phyloP scores from a whole-genome alignment of 2,113 vertebrate genomes.

The Neodon shergylaensis region DNA sequence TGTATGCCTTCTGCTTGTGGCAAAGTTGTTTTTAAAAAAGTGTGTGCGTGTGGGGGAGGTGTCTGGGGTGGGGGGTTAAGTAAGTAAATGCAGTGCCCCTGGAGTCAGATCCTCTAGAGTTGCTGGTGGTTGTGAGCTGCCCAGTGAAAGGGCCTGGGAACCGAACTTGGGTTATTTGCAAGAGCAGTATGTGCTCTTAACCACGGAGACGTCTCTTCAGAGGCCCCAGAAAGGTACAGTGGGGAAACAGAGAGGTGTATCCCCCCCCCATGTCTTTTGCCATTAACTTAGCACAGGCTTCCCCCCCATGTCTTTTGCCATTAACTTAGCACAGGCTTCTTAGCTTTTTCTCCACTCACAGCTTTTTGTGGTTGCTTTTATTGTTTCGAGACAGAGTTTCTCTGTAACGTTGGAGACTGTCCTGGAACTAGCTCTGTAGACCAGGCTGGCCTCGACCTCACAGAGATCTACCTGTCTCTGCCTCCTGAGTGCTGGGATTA shows the following conservation, averaged over 20 bases:
- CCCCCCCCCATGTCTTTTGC: neutral
- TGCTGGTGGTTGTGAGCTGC: neutral
- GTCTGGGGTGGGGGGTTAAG: too few species aligned
- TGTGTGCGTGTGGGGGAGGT: neutral
- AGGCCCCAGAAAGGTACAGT: rapidly evolving
- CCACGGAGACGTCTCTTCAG: neutral
- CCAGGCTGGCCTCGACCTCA: too few species aligned
- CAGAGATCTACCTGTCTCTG: too few species aligned
- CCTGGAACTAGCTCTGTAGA: too few species aligned
- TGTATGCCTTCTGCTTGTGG: neutral
- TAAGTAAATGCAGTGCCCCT: too few species aligned
- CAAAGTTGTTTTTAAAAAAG: neutral
- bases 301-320: neutral
- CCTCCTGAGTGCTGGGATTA: too few species aligned
- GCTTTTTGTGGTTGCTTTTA: neutral
- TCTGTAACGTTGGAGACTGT: too few species aligned
- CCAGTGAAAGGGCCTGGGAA: neutral
- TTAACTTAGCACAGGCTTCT: neutral
- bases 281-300: neutral
- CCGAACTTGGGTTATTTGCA: neutral
- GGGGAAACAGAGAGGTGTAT: neutral
- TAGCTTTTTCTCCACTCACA: neutral
- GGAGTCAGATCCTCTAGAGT: neutral
- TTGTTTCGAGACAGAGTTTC: too few species aligned
- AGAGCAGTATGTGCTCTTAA: neutral